These are phyloP conservation scores for Troides aeacus DNA, from an alignment of 2,888 invertebrate genomes.

Conservation along the genomic window DNA sequence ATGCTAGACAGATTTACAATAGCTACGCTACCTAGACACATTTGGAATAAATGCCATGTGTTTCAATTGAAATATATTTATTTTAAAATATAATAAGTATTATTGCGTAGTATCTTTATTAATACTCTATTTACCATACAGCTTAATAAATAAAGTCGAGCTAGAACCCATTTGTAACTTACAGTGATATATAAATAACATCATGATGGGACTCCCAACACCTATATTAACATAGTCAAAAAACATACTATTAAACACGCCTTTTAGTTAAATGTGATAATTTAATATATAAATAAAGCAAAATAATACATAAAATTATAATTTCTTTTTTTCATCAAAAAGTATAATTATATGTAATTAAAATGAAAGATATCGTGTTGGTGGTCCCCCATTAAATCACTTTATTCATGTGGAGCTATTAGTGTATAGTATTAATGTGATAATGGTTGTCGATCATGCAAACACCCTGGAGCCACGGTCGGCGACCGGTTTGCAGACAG, in stretches of 20 bases:
- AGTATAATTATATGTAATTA: too few species aligned
- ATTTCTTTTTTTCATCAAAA: too few species aligned
- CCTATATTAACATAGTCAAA: not conserved
- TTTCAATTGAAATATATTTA: slow-evolving; percentile 16
- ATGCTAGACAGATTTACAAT: slow-evolving; percentile 19
- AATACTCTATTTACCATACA: slow-evolving; percentile 19
- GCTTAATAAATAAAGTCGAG: slow-evolving; percentile 27
- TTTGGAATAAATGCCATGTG: slow-evolving; percentile 18
- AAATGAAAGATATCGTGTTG: slow-evolving; percentile 39
- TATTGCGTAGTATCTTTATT: slow-evolving; percentile 17
- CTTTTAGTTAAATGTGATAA: not conserved
- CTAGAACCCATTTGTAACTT: slow-evolving; percentile 26
- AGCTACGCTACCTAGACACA: slow-evolving; percentile 17
- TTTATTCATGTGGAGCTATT: slow-evolving; percentile 62
- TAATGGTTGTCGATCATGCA: slow-evolving; percentile 80
- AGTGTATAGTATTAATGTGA: slow-evolving; percentile 75
- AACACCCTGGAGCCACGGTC: slow-evolving; percentile 67
- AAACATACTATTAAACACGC: not conserved
- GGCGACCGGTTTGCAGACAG: slow-evolving; percentile 67
- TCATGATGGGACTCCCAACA: slow-evolving; percentile 32
- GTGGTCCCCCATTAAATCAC: slow-evolving; percentile 49
- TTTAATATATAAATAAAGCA: not conserved
- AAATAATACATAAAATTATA: too few species aligned
- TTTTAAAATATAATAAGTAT: slow-evolving; percentile 15
- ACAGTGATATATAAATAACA: slow-evolving; percentile 28